A percentile compares a stretch with the other conserved stretches of the same genome.
These are phyloP conservation scores for Apodemia zela DNA, from an alignment of 2,888 invertebrate genomes.

Conservation along the genomic window DNA sequence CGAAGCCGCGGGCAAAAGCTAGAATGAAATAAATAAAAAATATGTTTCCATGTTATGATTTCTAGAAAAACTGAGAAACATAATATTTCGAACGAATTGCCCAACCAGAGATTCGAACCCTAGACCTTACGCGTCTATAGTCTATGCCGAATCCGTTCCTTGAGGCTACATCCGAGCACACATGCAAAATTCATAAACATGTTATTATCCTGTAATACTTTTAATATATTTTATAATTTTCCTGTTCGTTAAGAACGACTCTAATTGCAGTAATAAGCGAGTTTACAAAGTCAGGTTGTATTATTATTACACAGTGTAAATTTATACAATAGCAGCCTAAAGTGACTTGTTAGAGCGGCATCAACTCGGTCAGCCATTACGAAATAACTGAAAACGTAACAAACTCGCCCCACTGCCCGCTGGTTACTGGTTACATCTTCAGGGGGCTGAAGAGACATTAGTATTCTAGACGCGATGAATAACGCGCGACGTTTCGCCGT, in stretches of 20 bases:
- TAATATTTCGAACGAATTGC: no score
- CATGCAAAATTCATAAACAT: neutral
- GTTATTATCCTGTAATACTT: neutral
- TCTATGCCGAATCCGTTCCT: no score
- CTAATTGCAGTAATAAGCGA: slow-evolving; percentile 2
- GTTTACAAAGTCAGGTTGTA: slow-evolving; percentile 23
- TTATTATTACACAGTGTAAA: slow-evolving; percentile 21
- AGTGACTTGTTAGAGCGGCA: slow-evolving; percentile 30
- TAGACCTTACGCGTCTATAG: no score
- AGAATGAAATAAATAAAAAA: no score
- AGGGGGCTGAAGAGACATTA: slow-evolving; percentile 57
- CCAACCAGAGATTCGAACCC: no score
- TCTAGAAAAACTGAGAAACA: no score
- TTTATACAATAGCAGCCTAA: slow-evolving; percentile 4
- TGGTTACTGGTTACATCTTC: slow-evolving; percentile 37
- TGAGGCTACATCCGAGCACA: no score
- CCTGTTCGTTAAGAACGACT: neutral
- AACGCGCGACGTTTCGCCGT: slow-evolving; percentile 79
- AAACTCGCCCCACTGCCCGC: slow-evolving; percentile 55
- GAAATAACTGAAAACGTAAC: slow-evolving; percentile 66
- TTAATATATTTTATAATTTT: neutral
- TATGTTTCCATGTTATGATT: no score
- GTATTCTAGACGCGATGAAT: slow-evolving; percentile 56
- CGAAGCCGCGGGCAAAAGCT: no score
- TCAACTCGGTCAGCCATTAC: slow-evolving; percentile 55